These are phyloP conservation scores for Hipposideros armiger DNA, from an alignment of 2,113 vertebrate genomes.

Conservation along the genomic window DNA sequence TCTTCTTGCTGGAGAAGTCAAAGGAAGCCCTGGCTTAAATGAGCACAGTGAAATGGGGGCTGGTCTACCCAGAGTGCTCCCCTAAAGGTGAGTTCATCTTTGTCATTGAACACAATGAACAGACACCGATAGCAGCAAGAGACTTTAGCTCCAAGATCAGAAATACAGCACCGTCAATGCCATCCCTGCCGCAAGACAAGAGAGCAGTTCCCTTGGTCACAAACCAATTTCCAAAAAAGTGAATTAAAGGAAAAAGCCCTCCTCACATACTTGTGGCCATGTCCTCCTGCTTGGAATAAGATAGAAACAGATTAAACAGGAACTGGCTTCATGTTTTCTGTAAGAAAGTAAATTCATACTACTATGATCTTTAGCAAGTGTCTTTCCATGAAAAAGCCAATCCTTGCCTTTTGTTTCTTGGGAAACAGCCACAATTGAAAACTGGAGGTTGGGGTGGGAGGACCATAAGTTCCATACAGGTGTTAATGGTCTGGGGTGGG, in stretches of 20 bases:
- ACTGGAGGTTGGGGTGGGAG: accelerated
- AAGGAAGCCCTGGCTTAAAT: constrained; percentile 17
- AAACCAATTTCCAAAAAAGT: constrained; percentile 21
- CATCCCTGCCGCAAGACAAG: not conserved
- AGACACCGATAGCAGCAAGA: not conserved
- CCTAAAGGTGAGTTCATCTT: not conserved
- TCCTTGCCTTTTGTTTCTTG: constrained; percentile 27
- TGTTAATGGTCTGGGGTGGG: not conserved
- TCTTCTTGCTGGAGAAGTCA: not conserved
- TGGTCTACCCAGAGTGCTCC: not conserved
- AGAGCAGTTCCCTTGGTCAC: not conserved
- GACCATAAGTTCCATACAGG: accelerated
- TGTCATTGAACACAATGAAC: not conserved
- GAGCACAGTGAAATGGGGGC: not conserved
- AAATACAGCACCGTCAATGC: not conserved
- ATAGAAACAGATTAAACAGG: not conserved
- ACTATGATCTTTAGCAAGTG: not conserved
- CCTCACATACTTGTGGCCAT: not conserved
- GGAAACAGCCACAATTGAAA: not conserved
- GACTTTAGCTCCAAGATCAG: constrained; percentile 1
- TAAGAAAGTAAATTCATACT: constrained; percentile 27
- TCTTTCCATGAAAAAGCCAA: not conserved
- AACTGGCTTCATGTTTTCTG: not conserved
- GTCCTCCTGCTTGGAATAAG: not conserved
- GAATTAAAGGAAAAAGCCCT: not conserved